Conservation (phyloP, 2,797 vertebrate species). For the Furcifer pardalis region DNA sequence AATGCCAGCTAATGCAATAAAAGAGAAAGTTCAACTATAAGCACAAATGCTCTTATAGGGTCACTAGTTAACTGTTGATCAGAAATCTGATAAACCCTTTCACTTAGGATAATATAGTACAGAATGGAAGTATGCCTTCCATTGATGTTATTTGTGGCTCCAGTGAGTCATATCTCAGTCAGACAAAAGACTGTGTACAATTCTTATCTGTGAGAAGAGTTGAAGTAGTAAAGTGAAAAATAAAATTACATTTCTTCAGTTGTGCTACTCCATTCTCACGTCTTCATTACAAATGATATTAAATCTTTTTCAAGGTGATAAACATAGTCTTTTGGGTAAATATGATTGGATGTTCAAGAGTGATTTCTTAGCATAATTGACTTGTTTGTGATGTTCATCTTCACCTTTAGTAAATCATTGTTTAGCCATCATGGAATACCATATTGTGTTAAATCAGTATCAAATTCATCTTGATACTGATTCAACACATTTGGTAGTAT, state of each 20-base stretch:
- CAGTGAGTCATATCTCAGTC: conserved; percentile 33
- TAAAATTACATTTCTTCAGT: not conserved
- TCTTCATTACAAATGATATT: not conserved
- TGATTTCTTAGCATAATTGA: conserved; percentile 19
- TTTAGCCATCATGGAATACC: conserved; percentile 8
- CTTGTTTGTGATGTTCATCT: not conserved
- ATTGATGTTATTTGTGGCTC: conserved; percentile 23
- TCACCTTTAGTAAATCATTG: conserved; percentile 32
- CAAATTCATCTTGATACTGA: not conserved
- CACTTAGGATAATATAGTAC: conserved; percentile 2
- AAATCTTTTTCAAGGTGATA: conserved; percentile 28
- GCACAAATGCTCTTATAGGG: not conserved
- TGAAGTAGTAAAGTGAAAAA: conserved; percentile 12
- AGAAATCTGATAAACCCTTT: not conserved
- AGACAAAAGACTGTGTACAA: conserved; percentile 29
- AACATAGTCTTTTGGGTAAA: conserved; percentile 41
- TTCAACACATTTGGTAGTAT: not conserved
- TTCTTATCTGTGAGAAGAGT: conserved; percentile 14
- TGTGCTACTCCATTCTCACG: conserved; percentile 8
- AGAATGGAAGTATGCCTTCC: not conserved
- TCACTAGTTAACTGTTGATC: not conserved
- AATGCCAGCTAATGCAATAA: not conserved
- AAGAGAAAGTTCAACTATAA: not conserved
- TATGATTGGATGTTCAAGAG: conserved; percentile 38
- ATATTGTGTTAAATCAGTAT: conserved; percentile 8